Base-by-base conservation (phyloP, 2,113 vertebrate species). In the Percina caprodes region DNA sequence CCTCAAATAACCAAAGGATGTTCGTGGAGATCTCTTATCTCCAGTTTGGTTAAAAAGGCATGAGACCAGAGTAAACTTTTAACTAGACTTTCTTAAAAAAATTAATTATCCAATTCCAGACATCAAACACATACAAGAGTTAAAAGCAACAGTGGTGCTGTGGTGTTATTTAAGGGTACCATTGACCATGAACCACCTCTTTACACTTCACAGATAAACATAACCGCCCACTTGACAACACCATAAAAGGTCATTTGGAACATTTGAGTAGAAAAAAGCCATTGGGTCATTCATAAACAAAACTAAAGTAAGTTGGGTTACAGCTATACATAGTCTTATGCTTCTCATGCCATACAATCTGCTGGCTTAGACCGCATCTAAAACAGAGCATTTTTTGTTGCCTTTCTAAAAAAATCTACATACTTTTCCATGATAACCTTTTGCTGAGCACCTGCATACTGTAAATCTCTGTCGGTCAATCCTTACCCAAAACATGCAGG, bases 401-500 rank as follows among this genome's bases (percentile, higher is more conserved):
- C 13, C 26, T 33, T n/a, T 24, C n/a, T 61, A 6, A 23, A 49
- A 42, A 42, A 63, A 26, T 6, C 14, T 13, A 23, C 5, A 62
- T 14, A 26, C 45, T 39, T 66, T 16, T 16, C 39, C 5, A 12
- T 33, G 26, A n/a, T 18, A 13, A 55, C 16, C 58, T 55, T 55
- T 24, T 13, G 14, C 58, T 26, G 10, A 26, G 6, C 0, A 6
- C 62, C 16, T 35, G 12, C 10, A 14, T 16, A 0, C 60, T 59
- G 35, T 1, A 13, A 42, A 26, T 45, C 74, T 45, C 5, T 5
- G 18, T 24, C n/a, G 16, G 18, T 2, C 21, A 19, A 54, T 24
- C 73, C 94, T 93, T 96, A 97, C 96, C 96, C 96, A 97, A 70
- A 97, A 96, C 96, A 97, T 95, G 91, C 96, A 97, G 91, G 96